Evolutionary conservation across 1,140 invertebrate species (phyloP).

Genomic region (Thereuonema tuberculata): DNA sequence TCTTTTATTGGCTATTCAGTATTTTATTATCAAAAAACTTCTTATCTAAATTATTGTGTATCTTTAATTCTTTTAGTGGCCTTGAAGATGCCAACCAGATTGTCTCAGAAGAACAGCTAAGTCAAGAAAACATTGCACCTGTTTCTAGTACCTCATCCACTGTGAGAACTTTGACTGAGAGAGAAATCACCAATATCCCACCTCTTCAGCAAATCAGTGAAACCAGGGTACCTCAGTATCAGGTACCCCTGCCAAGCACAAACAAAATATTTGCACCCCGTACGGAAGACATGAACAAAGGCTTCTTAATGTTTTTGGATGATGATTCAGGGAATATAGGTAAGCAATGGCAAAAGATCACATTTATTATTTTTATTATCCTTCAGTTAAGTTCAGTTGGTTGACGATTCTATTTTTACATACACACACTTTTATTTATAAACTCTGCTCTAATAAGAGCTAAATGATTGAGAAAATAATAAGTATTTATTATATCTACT

Average conservation of each 20-base stretch:
- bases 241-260: conserved; percentile 23
- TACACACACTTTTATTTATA: no score
- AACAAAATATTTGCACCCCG: conserved; percentile 58
- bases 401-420: no score
- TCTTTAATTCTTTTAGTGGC: no score
- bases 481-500: no score
- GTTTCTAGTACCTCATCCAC: not conserved
- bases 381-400: not conserved
- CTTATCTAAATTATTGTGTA: no score
- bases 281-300: conserved; percentile 85
- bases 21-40: no score
- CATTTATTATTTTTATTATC: not conserved
- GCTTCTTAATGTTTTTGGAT: conserved; percentile 73
- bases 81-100: conserved; percentile 74
- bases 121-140: conserved; percentile 8
- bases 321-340: conserved; percentile 67
- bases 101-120: conserved; percentile 56
- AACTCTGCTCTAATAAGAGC: no score
- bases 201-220: conserved; percentile 53
- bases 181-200: not conserved
- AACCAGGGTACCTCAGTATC: conserved; percentile 11
- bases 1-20: no score
- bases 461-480: no score
- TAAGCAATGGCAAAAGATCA: no score
- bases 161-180: not conserved